Percentiles rank a stretch among this genome's conserved stretches.
These are phyloP conservation scores for Lipotes vexillifer DNA, from an alignment of 2,113 vertebrate species.

Conservation along the genomic window DNA sequence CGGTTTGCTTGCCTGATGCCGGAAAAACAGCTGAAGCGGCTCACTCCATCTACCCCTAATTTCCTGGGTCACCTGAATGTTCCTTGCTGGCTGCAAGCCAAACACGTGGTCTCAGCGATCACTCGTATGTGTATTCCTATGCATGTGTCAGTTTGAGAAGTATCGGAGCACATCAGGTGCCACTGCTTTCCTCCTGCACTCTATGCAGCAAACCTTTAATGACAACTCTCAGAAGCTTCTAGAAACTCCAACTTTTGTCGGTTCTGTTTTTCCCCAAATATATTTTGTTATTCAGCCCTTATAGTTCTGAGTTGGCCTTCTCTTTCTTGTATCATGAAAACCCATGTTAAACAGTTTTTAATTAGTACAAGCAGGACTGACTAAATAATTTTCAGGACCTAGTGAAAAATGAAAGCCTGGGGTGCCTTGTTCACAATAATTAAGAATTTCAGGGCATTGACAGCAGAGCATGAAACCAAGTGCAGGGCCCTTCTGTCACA, in stretches of 20 bases:
- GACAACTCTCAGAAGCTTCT: neutral
- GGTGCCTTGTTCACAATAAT: neutral
- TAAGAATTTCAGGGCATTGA: neutral
- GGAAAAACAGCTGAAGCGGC: neutral
- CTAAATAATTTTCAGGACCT: neutral
- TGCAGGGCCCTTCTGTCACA: neutral
- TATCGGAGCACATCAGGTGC: fast-evolving
- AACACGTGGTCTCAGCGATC: neutral
- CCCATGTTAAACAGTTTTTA: neutral
- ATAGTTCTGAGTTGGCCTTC: neutral
- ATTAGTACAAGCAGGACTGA: neutral
- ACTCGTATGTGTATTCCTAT: neutral
- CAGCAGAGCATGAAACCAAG: neutral
- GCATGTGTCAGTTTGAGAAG: neutral
- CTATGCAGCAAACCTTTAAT: neutral
- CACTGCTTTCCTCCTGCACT: neutral
- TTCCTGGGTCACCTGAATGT: neutral
- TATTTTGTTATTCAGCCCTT: neutral
- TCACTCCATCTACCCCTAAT: neutral
- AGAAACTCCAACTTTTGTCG: neutral
- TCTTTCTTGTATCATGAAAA: neutral
- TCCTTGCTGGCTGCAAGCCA: neutral
- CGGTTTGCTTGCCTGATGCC: neutral
- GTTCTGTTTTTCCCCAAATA: neutral
- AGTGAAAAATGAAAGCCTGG: neutral